phyloP scores from a whole-genome alignment of 2,888 invertebrate species.

The Habrosyne pyritoides region DNA sequence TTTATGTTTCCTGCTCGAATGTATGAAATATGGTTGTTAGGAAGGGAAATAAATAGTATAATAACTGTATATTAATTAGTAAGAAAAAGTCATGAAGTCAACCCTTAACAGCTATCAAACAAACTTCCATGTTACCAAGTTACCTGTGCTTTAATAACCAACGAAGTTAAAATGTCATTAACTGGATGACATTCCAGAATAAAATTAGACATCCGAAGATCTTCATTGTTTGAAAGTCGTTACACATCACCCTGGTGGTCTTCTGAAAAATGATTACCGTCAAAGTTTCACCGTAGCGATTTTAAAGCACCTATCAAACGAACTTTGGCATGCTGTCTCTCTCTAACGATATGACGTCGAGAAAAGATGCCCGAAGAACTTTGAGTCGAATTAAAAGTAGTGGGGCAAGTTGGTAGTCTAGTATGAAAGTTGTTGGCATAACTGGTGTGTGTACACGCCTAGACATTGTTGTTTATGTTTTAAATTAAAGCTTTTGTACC shows the following conservation, averaged over 20 bases:
- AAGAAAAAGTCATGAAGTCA: too few species aligned
- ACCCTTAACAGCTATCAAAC: constrained; percentile 3
- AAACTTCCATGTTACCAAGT: background rate
- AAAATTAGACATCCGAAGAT: constrained; percentile 37
- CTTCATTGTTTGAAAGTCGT: constrained; percentile 45
- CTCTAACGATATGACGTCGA: background rate
- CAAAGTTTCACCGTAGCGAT: constrained; percentile 52
- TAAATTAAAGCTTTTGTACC: background rate
- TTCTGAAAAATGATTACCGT: constrained; percentile 65
- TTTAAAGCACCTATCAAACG: constrained; percentile 37
- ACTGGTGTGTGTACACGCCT: background rate
- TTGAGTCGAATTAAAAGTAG: background rate
- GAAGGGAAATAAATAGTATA: too few species aligned
- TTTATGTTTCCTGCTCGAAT: too few species aligned
- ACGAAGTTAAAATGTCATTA: constrained; percentile 44
- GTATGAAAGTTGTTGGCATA: background rate
- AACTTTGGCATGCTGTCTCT: constrained; percentile 18
- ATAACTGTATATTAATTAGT: too few species aligned
- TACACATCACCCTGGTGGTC: constrained; percentile 28
- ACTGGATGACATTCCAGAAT: constrained; percentile 42
- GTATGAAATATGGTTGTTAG: too few species aligned
- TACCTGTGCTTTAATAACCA: constrained; percentile 19
- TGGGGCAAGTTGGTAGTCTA: background rate
- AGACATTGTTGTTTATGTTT: background rate
- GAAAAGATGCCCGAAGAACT: background rate